A percentile compares a stretch with the other conserved stretches of the same genome.
Evolutionary conservation across 92 coral and sea anemone genomes (phyloP).

Genomic region (Heteractis magnifica): DNA sequence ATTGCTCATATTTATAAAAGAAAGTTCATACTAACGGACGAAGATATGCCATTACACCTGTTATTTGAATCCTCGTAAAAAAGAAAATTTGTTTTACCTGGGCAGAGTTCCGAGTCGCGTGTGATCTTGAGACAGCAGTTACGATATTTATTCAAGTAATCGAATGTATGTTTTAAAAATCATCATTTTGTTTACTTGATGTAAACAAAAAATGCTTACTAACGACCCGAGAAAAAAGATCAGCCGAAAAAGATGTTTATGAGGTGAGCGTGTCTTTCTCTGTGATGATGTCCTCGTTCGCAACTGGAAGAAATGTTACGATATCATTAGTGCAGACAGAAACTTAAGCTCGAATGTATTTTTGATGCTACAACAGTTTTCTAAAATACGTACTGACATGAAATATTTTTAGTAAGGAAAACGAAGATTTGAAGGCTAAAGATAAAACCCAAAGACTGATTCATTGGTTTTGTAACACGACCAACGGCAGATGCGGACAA

Average conservation of each 20-base stretch:
- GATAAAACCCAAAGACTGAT: no score
- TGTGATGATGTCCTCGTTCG: no score
- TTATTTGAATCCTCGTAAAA: background rate
- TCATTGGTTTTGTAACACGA: no score
- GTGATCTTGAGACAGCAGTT: background rate
- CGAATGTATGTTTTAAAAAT: background rate
- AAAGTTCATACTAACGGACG: background rate
- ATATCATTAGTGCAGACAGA: no score
- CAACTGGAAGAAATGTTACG: no score
- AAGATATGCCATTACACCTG: background rate
- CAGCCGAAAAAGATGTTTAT: background rate
- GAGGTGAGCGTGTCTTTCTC: no score
- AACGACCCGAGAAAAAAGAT: background rate
- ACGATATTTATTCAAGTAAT: conserved; percentile 6
- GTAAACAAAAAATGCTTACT: conserved; percentile 1
- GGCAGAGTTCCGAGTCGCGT: background rate
- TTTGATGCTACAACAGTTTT: no score
- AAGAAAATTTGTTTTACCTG: background rate
- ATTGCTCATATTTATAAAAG: background rate
- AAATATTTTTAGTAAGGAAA: no score
- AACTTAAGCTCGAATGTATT: no score
- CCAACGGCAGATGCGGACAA: no score
- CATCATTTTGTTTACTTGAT: background rate
- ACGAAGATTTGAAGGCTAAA: no score
- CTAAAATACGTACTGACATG: no score